Evolutionary conservation across 2,113 vertebrate genomes (phyloP).

Genomic region (Enhydra lutris): DNA sequence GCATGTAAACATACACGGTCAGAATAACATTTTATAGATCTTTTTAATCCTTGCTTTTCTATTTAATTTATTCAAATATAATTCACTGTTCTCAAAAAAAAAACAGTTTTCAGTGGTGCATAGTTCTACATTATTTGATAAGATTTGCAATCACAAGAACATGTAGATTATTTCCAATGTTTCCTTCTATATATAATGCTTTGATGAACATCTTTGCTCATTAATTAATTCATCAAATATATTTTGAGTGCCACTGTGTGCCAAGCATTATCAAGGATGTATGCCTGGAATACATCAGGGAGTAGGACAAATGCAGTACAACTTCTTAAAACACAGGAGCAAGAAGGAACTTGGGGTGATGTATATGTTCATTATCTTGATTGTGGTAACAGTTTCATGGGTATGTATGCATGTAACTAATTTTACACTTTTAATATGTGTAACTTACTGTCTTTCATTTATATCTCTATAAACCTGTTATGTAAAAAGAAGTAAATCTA

Average conservation of each 20-base stretch:
- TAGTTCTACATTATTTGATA: not conserved
- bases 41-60: not conserved
- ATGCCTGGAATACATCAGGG: not conserved
- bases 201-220: not conserved
- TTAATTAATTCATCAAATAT: not conserved
- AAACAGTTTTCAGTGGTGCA: not conserved
- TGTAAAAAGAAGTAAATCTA: not conserved
- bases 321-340: not conserved
- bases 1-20: not conserved
- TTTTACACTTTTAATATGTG: not conserved
- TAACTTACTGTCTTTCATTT: not conserved
- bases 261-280: not conserved
- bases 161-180: not conserved
- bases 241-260: not conserved
- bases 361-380: not conserved
- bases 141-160: not conserved
- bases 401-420: not conserved
- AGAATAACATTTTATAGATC: not conserved
- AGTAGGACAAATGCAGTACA: not conserved
- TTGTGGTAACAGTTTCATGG: not conserved
- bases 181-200: not conserved
- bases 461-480: not conserved
- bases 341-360: not conserved
- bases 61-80: conserved; percentile 1
- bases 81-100: not conserved